Conservation (phyloP, 2,888 invertebrate species). For the Drosophila sordidapex region DNA sequence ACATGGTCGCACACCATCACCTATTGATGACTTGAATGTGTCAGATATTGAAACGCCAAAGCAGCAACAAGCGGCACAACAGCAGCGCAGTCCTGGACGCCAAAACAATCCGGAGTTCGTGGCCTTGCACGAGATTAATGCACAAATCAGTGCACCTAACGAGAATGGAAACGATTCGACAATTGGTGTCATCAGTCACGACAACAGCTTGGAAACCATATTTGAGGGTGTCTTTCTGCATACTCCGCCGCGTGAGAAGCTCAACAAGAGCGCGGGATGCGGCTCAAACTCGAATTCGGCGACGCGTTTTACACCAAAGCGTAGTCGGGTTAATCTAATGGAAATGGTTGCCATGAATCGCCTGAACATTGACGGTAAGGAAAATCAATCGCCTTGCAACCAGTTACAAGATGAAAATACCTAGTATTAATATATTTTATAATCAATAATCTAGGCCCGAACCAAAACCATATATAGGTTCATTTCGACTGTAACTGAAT, state of each 20-base stretch:
- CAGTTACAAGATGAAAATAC: constrained; percentile 37
- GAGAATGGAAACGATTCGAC: constrained; percentile 54
- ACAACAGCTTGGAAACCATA: constrained; percentile 82
- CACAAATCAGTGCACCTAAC: constrained; percentile 82
- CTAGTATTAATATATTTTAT: constrained; percentile 11
- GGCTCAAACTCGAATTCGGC: constrained; percentile 27
- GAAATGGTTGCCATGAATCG: constrained; percentile 77
- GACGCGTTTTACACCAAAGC: constrained; percentile 56
- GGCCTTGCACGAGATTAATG: constrained; percentile 83
- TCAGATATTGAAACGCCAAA: constrained; percentile 65
- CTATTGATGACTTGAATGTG: constrained; percentile 75
- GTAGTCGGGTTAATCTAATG: constrained; percentile 67
- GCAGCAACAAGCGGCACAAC: constrained; percentile 8
- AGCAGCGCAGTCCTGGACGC: constrained; percentile 31
- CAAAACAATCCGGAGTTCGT: constrained; percentile 79
- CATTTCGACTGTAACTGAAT: constrained; percentile 51
- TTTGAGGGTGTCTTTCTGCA: constrained; percentile 83
- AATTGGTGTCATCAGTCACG: constrained; percentile 49
- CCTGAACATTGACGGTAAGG: constrained; percentile 66
- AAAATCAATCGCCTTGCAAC: constrained; percentile 68
- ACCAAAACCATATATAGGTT: constrained; percentile 57
- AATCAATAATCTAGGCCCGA: constrained; percentile 4
- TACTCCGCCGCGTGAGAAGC: constrained; percentile 79
- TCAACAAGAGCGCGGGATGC: constrained; percentile 28
- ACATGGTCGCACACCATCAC: constrained; percentile 82